Percentiles rank a stretch among this genome's conserved stretches.
Evolutionary conservation across 2,888 invertebrate genomes (phyloP).

Genomic region (Pantelozetes paolii): DNA sequence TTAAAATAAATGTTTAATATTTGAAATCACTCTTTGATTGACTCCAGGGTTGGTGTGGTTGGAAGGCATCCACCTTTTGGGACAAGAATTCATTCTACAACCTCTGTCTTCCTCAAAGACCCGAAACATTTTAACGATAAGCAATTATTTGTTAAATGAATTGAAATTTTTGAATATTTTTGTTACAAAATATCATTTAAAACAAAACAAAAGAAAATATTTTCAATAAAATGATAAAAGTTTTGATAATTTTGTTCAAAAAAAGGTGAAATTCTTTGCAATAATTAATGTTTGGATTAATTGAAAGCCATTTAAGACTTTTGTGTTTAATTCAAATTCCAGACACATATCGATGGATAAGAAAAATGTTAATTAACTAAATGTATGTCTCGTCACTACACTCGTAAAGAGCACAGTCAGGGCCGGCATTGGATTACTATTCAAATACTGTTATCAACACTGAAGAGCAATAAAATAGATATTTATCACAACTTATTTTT

Average conservation of each 20-base stretch:
- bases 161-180: background rate
- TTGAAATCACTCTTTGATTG: background rate
- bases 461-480: too few relatives aligned
- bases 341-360: background rate
- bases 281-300: too few relatives aligned
- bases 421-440: background rate
- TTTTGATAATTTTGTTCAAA: too few relatives aligned
- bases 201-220: too few relatives aligned
- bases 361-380: background rate
- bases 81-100: constrained; percentile 91
- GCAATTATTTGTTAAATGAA: background rate
- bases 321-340: background rate
- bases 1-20: background rate
- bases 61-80: constrained; percentile 95
- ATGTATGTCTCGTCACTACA: background rate
- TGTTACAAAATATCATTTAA: background rate
- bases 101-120: constrained; percentile 81
- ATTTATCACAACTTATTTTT: too few relatives aligned
- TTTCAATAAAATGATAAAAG: background rate
- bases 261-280: too few relatives aligned
- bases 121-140: constrained; percentile 49
- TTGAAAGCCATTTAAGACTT: background rate
- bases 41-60: constrained; percentile 89
- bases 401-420: background rate
- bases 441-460: too few relatives aligned